Evolutionary conservation across 64 coral and sea anemone genomes (phyloP).

Genomic region (Orbicella faveolata): DNA sequence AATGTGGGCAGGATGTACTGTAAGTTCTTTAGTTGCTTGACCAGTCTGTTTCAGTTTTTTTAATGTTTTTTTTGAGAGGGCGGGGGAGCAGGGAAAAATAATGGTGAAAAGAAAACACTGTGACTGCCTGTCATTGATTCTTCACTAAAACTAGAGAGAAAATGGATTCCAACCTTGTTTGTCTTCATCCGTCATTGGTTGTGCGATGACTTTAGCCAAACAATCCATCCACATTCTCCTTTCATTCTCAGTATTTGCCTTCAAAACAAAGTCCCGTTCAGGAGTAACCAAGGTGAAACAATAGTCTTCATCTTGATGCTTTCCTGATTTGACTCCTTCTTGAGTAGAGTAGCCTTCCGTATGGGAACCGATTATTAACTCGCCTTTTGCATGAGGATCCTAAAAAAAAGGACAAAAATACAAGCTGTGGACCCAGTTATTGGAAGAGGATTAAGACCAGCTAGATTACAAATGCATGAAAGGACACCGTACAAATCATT

Average conservation of each 20-base stretch:
- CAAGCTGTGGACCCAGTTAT: too few species aligned
- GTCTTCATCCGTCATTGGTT: constrained; percentile 74
- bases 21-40: too few species aligned
- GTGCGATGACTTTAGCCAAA: constrained; percentile 54
- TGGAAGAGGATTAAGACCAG: too few species aligned
- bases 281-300: constrained; percentile 80
- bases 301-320: constrained; percentile 49
- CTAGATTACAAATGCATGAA: too few species aligned
- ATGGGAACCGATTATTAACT: constrained; percentile 78
- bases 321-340: constrained; percentile 45
- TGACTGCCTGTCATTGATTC: too few species aligned
- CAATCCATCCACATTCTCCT: constrained; percentile 77
- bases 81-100: too few species aligned
- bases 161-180: constrained; percentile 64
- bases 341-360: constrained; percentile 66
- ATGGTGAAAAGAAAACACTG: too few species aligned
- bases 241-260: constrained; percentile 80
- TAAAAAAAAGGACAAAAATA: constrained; percentile 13
- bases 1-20: too few species aligned
- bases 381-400: constrained; percentile 75
- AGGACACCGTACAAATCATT: too few species aligned
- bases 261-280: constrained; percentile 63
- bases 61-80: too few species aligned
- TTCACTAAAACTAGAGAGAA: not conserved
- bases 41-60: too few species aligned